Evolutionary conservation across 2,113 vertebrate genomes (phyloP).

Genomic region (Chloropsis hardwickii): DNA sequence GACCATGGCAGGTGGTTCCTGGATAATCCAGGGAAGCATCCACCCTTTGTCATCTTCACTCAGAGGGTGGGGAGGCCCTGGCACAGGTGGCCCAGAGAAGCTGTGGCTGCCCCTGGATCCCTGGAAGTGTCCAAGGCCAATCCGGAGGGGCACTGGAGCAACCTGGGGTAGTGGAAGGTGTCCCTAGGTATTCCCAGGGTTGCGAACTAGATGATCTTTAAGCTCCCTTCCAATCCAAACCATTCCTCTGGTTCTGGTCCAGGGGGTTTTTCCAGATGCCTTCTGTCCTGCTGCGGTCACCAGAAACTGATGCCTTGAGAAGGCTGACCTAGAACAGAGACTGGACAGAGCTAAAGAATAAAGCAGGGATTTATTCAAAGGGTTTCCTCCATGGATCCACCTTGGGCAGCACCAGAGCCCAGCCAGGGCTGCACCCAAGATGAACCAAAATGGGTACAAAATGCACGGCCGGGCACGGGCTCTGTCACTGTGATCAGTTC

Average conservation of each 20-base stretch:
- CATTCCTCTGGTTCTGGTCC: neutral
- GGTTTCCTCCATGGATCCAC: too few species aligned
- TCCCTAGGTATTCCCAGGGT: neutral
- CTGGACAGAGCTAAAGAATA: neutral
- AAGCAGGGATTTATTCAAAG: neutral
- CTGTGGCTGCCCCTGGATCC: neutral
- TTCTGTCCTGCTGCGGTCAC: neutral
- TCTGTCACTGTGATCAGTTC: too few species aligned
- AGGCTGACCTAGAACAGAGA: neutral
- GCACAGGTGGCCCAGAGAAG: neutral
- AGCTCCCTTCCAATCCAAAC: neutral
- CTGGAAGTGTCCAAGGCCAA: neutral
- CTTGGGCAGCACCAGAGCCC: too few species aligned
- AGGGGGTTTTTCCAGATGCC: neutral
- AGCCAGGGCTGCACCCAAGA: too few species aligned
- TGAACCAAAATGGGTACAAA: too few species aligned
- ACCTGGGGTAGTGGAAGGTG: neutral
- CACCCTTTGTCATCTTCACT: neutral
- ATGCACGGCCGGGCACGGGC: too few species aligned
- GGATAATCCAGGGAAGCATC: neutral
- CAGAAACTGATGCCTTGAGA: neutral
- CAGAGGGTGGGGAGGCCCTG: rapidly evolving
- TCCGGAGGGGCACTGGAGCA: neutral
- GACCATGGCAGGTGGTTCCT: neutral
- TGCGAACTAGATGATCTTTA: neutral